Evolutionary conservation across 2,888 invertebrate species (phyloP).

Genomic region (Eurois occulta): DNA sequence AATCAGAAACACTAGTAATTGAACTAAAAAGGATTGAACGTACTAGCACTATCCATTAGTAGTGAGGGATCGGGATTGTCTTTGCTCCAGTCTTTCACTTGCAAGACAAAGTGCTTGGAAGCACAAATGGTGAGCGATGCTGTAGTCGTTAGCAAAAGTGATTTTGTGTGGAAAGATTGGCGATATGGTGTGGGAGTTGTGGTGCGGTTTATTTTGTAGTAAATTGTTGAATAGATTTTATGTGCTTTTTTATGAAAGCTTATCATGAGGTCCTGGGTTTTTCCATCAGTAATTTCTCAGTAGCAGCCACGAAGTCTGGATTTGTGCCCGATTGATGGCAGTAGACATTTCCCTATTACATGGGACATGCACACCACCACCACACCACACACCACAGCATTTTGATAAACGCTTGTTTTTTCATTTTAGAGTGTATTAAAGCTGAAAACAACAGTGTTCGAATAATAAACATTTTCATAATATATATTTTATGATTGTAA

Average conservation of each 20-base stretch:
- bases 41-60: constrained; percentile 58
- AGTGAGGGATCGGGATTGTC: constrained; percentile 57
- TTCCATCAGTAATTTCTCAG: too few species aligned
- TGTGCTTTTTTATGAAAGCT: too few species aligned
- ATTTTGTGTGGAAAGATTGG: constrained; percentile 27
- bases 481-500: neutral
- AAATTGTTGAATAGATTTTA: neutral
- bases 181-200: neutral
- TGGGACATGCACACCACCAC: too few species aligned
- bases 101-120: constrained; percentile 52
- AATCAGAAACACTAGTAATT: constrained; percentile 54
- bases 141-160: constrained; percentile 49
- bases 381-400: too few species aligned
- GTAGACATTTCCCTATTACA: too few species aligned
- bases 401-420: neutral
- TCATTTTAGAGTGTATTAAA: neutral
- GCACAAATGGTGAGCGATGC: constrained; percentile 56
- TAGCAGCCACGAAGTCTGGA: too few species aligned
- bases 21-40: constrained; percentile 60
- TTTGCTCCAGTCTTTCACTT: constrained; percentile 43
- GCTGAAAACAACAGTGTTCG: neutral
- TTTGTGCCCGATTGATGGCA: too few species aligned
- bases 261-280: too few species aligned
- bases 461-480: neutral
- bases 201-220: neutral